Evolutionary conservation across 2,797 vertebrate genomes (phyloP).

Genomic region (Scolopax rusticola): DNA sequence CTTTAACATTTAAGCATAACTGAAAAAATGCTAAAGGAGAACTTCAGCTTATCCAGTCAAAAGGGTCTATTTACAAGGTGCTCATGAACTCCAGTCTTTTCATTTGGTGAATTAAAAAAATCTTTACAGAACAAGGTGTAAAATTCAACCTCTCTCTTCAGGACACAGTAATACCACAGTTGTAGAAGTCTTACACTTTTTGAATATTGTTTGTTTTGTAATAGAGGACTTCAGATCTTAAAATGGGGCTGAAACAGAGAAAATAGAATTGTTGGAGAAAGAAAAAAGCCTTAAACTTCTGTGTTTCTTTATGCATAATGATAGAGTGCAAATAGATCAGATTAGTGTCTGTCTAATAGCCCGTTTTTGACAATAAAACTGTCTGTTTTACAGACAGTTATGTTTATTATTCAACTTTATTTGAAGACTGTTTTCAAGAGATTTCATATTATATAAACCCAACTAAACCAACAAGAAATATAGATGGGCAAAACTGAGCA

Average conservation of each 20-base stretch:
- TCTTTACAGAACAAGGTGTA: neutral
- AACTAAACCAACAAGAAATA: conserved; percentile 2
- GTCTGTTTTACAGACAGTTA: neutral
- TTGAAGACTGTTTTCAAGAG: neutral
- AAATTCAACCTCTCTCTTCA: neutral
- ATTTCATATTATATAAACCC: neutral
- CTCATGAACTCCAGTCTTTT: neutral
- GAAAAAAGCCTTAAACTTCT: neutral
- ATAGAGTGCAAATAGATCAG: neutral
- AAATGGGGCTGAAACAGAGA: neutral
- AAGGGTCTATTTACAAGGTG: neutral
- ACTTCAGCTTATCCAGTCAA: neutral
- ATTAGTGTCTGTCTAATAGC: neutral
- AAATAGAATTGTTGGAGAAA: neutral
- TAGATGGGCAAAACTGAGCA: neutral
- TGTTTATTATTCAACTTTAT: neutral
- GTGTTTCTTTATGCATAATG: neutral
- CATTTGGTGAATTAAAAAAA: neutral
- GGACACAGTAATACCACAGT: neutral
- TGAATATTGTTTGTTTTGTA: neutral
- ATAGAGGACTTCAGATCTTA: neutral
- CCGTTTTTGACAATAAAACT: neutral
- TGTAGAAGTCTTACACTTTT: neutral
- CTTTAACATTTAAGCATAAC: neutral
- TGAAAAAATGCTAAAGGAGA: neutral